phyloP scores from a whole-genome alignment of 2,888 invertebrate species.

The Exephanes ischioxanthus region DNA sequence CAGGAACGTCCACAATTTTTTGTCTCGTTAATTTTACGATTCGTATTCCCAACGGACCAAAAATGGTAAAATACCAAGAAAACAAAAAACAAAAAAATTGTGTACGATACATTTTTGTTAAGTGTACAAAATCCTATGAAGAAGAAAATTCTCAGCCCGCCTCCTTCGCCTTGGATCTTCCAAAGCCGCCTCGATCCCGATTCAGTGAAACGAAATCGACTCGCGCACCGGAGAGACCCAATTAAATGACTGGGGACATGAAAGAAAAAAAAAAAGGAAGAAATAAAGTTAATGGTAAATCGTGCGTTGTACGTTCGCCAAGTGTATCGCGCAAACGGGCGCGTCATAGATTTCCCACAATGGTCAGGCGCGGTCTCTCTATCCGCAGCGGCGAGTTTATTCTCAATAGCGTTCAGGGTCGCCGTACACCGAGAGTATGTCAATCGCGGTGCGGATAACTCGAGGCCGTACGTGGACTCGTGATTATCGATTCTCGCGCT shows the following conservation, averaged over 20 bases:
- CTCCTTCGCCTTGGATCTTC: no score
- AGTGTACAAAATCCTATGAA: no score
- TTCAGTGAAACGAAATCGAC: conserved; percentile 10
- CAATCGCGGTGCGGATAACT: conserved; percentile 56
- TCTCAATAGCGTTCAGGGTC: conserved; percentile 66
- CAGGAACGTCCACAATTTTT: no score
- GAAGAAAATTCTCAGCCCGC: no score
- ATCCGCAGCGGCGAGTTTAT: conserved; percentile 32
- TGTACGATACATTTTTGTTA: no score
- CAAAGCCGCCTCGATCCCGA: not conserved
- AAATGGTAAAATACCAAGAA: no score
- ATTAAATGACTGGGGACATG: conserved; percentile 4
- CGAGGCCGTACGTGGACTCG: conserved; percentile 42
- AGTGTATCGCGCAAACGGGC: conserved; percentile 27
- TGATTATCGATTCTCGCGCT: conserved; percentile 7
- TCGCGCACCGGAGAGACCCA: conserved; percentile 34
- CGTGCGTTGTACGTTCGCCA: conserved; percentile 7
- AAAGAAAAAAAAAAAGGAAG: not conserved
- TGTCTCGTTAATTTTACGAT: no score
- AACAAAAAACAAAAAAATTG: no score
- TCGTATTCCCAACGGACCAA: no score
- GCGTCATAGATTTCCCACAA: conserved; percentile 50
- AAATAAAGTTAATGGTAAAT: conserved; percentile 29
- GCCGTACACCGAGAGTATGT: conserved; percentile 62
- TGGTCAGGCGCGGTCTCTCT: conserved; percentile 25